A percentile compares a stretch with the other conserved stretches of the same genome.
Evolutionary conservation across 1,140 invertebrate species (phyloP).

Genomic region (Bombus difficillimus): DNA sequence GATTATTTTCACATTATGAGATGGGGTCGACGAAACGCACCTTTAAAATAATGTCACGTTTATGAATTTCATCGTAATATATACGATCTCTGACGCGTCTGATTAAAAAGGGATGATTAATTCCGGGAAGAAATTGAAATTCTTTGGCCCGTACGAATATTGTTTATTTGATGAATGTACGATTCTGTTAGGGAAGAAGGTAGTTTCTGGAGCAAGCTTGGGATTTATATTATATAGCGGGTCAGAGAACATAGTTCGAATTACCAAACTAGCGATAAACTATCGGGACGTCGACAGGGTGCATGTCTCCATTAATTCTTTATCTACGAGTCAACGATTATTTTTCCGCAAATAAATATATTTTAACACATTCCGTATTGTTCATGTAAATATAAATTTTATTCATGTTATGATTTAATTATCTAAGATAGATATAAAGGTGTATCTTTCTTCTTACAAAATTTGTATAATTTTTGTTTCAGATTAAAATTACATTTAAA

Average conservation of each 20-base stretch:
- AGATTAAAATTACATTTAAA: too few species aligned
- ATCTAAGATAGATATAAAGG: too few species aligned
- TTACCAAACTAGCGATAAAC: not conserved
- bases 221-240: too few species aligned
- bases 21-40: not conserved
- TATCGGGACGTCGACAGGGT: too few species aligned
- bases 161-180: constrained; percentile 7
- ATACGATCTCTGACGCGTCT: not conserved
- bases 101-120: not conserved
- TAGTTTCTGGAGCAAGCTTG: not conserved
- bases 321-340: not conserved
- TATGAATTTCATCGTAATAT: not conserved
- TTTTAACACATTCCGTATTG: too few species aligned
- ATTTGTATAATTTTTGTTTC: too few species aligned
- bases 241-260: not conserved
- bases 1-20: not conserved
- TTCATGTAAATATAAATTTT: too few species aligned
- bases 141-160: not conserved
- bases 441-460: too few species aligned
- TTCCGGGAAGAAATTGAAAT: not conserved
- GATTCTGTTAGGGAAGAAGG: not conserved
- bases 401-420: too few species aligned
- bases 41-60: not conserved
- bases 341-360: not conserved
- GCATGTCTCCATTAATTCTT: not conserved